Percentiles rank a stretch among this genome's conserved stretches.
phyloP scores from a whole-genome alignment of 1,140 invertebrate species.

The Trypoxylus dichotomus region DNA sequence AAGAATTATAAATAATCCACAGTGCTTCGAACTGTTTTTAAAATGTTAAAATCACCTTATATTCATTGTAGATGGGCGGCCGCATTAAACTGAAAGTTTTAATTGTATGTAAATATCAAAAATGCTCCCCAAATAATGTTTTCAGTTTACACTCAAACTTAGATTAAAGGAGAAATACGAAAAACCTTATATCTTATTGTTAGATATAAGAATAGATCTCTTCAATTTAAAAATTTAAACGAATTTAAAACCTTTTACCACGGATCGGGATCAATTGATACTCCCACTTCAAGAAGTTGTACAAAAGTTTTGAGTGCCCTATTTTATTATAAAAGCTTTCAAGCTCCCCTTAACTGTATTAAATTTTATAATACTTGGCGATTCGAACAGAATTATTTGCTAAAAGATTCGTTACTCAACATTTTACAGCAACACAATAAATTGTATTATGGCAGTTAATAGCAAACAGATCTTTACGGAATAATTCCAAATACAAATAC shows the following conservation, averaged over 20 bases:
- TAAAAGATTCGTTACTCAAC: no score
- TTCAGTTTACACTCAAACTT: not conserved
- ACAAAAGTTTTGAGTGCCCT: slow-evolving; percentile 12
- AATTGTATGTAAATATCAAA: not conserved
- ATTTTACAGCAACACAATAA: no score
- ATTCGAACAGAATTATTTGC: not conserved
- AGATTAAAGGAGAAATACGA: not conserved
- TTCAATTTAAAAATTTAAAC: slow-evolving; percentile 33
- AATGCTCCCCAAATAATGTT: not conserved
- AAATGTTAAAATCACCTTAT: no score
- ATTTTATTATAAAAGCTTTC: slow-evolving; percentile 29
- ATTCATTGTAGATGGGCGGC: no score
- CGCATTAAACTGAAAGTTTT: not conserved
- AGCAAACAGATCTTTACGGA: no score
- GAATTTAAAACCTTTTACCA: slow-evolving; percentile 29
- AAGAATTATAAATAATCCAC: no score
- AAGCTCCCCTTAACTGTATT: slow-evolving; percentile 20
- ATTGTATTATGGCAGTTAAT: no score
- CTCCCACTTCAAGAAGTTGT: slow-evolving; percentile 3
- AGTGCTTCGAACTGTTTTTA: no score
- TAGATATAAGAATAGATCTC: slow-evolving; percentile 21
- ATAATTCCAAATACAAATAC: no score
- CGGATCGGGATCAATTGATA: slow-evolving; percentile 17
- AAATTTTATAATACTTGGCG: slow-evolving; percentile 29
- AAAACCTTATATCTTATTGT: not conserved